These are phyloP conservation scores for Cydia fagiglandana DNA, from an alignment of 1,140 invertebrate species.

Conservation along the genomic window DNA sequence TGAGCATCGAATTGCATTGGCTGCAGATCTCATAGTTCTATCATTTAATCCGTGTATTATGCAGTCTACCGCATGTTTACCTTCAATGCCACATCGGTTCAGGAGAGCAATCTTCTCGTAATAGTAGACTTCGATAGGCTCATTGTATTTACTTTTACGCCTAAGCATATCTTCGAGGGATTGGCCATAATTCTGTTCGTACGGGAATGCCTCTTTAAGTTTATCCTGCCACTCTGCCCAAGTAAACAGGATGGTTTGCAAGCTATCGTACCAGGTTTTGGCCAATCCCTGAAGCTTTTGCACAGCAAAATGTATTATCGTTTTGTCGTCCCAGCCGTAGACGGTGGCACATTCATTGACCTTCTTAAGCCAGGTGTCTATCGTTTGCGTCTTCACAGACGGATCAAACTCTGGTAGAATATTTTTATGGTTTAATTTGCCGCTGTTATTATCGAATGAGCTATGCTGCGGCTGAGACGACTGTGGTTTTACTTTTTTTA, in stretches of 20 bases:
- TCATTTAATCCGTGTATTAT: constrained; percentile 48
- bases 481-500: background rate
- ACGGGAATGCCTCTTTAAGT: constrained; percentile 43
- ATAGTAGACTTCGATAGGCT: constrained; percentile 45
- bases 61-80: constrained; percentile 47
- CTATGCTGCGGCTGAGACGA: constrained; percentile 31
- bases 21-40: constrained; percentile 43
- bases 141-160: constrained; percentile 41
- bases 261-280: constrained; percentile 43
- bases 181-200: constrained; percentile 48
- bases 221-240: constrained; percentile 48
- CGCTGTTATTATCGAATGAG: background rate
- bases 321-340: constrained; percentile 45
- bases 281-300: constrained; percentile 45
- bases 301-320: constrained; percentile 41
- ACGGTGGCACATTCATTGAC: constrained; percentile 44
- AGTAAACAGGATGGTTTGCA: constrained; percentile 40
- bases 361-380: constrained; percentile 41
- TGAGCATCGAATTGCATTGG: constrained; percentile 38
- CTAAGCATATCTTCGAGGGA: constrained; percentile 47
- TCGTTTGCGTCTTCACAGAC: constrained; percentile 36
- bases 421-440: constrained; percentile 37
- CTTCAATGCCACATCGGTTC: constrained; percentile 45
- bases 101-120: constrained; percentile 47
- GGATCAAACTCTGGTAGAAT: constrained; percentile 41